Evolutionary conservation across 2,113 vertebrate species (phyloP), one percentile per base, ranked within the genome.

Genomic region (Melanostigma gelatinosum): DNA sequence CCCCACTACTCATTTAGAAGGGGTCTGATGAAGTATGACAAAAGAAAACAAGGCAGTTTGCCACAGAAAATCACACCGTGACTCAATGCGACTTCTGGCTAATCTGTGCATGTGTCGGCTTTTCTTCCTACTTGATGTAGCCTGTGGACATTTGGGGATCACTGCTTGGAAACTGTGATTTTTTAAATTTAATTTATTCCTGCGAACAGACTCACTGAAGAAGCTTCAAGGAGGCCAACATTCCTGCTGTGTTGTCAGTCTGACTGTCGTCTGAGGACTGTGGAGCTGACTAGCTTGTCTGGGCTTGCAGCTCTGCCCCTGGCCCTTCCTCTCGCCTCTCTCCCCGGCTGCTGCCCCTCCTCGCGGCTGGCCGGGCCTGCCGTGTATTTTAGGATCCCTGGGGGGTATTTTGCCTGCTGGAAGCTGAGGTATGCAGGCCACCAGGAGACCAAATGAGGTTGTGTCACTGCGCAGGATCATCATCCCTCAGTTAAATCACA

Each of bases 391-490:
- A 74, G 87, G 90, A 89, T 86, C 91, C 90, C 90, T 78, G 65
- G 88, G 87, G 87, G 87, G 87, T 84, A 74, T 90, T 92, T 93
- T 81, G 84, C 82, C 83, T 75, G 72, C 75, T 82, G 84, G 90
- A 87, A 92, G 92, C 88, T 20, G 44, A 87, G 73, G 88, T 87
- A 92, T 92, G 91, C 88, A 82, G 84, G 75, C 80, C 82, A 88
- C 86, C 89, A 71, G 62, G 91, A 92, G 90, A 91, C 91, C 92
- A 90, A 91, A 94, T 89, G 88, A 92, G 91, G 87, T 85, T 66
- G 89, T 91, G 89, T 92, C 84, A 85, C 80, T 70, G 87, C 57
- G 9, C 54, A 81, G 76, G 85, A 84, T 88, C 87, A 34, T 88
- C 89, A 75, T 86, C 80, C 71, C 86, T 85, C 81, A 72, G 72